These are phyloP conservation scores for Drymodes brunneopygia DNA, from an alignment of 2,113 vertebrate genomes.

Conservation along the genomic window DNA sequence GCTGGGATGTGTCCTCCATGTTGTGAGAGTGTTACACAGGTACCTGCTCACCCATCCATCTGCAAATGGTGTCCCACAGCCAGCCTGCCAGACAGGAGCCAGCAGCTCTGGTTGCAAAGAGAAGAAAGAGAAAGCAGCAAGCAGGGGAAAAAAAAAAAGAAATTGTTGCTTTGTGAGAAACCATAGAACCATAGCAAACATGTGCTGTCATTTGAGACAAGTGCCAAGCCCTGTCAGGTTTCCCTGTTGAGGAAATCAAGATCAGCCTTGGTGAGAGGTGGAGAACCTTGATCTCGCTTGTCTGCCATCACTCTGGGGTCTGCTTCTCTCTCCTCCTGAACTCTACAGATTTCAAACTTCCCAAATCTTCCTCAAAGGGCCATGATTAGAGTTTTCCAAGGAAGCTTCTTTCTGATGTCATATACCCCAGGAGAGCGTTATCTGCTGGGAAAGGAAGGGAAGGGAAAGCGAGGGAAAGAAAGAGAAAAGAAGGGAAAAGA, in stretches of 20 bases:
- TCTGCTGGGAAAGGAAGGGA: neutral
- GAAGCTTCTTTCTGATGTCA: neutral
- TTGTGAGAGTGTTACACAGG: neutral
- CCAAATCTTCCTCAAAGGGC: neutral
- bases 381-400: neutral
- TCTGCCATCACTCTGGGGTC: neutral
- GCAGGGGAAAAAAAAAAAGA: neutral
- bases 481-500: neutral
- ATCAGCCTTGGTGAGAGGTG: neutral
- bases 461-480: neutral
- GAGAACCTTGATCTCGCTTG: neutral
- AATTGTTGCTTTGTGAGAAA: neutral
- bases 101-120: neutral
- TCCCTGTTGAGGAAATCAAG: neutral
- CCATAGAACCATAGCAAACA: neutral
- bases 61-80: neutral
- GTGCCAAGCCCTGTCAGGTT: neutral
- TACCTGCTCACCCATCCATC: neutral
- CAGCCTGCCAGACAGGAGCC: neutral
- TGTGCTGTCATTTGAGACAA: neutral
- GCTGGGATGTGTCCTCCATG: neutral
- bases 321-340: neutral
- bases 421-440: neutral
- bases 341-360: neutral
- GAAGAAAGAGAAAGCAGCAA: neutral